These are phyloP conservation scores for Caenorhabditis sp. DNA, from an alignment of 2,888 invertebrate genomes.

Conservation along the genomic window DNA sequence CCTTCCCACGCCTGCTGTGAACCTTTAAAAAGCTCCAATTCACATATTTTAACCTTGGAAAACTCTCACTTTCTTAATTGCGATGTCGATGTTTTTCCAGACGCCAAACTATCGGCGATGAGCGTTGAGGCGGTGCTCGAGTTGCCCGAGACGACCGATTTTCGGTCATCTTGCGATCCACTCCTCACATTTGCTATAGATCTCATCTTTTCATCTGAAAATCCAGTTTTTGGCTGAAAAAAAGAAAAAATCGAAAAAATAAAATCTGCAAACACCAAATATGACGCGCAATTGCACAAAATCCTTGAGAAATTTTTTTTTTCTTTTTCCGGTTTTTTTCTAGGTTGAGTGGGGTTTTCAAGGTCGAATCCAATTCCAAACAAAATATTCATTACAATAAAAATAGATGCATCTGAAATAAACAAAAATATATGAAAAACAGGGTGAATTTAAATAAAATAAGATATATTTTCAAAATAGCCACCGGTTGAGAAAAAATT, in stretches of 20 bases:
- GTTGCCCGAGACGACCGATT: conserved; percentile 54
- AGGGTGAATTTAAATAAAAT: no score
- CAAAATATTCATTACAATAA: neutral
- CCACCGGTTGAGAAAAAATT: neutral
- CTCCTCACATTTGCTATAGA: conserved; percentile 22
- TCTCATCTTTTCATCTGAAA: conserved; percentile 30
- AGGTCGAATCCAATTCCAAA: neutral
- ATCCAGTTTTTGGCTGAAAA: neutral
- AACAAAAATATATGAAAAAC: no score
- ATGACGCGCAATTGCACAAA: neutral
- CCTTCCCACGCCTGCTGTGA: conserved; percentile 66
- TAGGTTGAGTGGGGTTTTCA: neutral
- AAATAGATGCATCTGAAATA: no score
- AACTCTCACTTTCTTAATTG: conserved; percentile 50
- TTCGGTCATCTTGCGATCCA: conserved; percentile 47
- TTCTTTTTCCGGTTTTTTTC: neutral
- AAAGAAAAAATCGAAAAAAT: conserved; percentile 1
- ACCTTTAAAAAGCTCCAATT: no score
- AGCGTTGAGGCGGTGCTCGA: conserved; percentile 57
- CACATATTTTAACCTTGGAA: neutral
- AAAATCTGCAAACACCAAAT: neutral
- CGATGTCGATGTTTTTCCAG: conserved; percentile 42
- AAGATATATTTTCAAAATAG: neutral
- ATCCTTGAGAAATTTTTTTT: neutral
- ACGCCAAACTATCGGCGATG: conserved; percentile 49